Evolutionary conservation across 2,888 invertebrate species (phyloP).

Genomic region (Cryptophagus acutangulus): DNA sequence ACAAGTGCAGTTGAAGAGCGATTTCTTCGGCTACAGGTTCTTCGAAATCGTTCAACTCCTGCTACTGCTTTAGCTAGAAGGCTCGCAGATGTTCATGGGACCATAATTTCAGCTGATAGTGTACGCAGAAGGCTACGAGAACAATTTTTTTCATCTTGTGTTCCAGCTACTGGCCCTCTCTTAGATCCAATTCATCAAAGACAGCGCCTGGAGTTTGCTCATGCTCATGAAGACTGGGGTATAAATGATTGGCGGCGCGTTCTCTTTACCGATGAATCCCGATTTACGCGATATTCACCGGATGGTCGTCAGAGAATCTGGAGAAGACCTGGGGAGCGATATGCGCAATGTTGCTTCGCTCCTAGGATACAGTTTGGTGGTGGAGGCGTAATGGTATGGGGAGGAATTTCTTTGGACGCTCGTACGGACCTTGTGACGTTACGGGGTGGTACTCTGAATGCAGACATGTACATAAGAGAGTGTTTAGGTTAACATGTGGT

Average conservation of each 20-base stretch:
- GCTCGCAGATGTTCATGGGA: conserved; percentile 4
- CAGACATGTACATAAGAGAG: conserved; percentile 5
- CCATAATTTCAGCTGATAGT: conserved; percentile 5
- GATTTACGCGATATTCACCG: neutral
- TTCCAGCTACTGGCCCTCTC: conserved; percentile 7
- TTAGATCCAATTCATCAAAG: conserved; percentile 5
- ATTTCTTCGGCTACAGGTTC: conserved; percentile 6
- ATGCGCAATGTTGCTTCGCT: neutral
- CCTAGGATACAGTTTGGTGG: neutral
- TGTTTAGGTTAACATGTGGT: neutral
- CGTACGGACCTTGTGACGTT: neutral
- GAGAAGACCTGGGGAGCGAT: neutral
- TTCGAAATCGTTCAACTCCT: conserved; percentile 3
- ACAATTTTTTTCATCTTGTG: conserved; percentile 3
- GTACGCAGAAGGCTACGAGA: conserved; percentile 3
- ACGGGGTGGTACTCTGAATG: neutral
- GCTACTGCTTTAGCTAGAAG: conserved; percentile 6
- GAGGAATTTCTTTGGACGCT: neutral
- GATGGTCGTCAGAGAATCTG: neutral
- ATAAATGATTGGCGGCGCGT: conserved; percentile 4
- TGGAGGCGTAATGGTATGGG: neutral
- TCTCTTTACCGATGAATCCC: conserved; percentile 9
- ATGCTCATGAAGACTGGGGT: conserved; percentile 4
- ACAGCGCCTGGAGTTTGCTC: conserved; percentile 7
- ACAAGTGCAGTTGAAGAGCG: no score